Conservation (phyloP, 2,797 vertebrate species). For the Nannoperca obscura region DNA sequence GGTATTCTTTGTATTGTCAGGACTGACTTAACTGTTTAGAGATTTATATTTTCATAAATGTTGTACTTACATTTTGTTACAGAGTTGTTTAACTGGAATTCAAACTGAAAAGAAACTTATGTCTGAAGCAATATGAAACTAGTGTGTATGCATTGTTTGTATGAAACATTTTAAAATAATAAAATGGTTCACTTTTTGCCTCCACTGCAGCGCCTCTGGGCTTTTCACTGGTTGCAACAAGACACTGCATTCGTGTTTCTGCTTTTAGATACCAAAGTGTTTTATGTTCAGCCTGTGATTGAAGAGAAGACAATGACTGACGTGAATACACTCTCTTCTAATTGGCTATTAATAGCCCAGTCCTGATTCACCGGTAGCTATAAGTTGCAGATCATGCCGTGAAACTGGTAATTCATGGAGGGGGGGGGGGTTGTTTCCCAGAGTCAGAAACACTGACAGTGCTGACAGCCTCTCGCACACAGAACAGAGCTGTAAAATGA, state of each 20-base stretch:
- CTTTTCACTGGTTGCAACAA: constrained; percentile 24
- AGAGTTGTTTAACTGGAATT: constrained; percentile 95
- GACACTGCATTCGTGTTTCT: constrained; percentile 3
- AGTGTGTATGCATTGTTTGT: constrained; percentile 99
- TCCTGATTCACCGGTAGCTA: neutral
- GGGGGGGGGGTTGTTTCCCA: neutral
- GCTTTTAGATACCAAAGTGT: constrained; percentile 20
- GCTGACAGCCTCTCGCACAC: constrained; percentile 24
- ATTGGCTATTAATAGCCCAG: constrained; percentile 32
- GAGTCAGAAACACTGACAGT: constrained; percentile 23
- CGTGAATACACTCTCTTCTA: constrained; percentile 22
- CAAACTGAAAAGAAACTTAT: constrained; percentile 86
- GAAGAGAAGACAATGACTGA: constrained; percentile 9
- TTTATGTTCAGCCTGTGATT: constrained; percentile 22
- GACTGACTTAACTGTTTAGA: constrained; percentile 96
- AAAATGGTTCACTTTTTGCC: constrained; percentile 88
- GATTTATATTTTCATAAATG: constrained; percentile 99
- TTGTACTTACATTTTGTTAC: constrained; percentile 99
- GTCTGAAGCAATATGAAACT: constrained; percentile 96
- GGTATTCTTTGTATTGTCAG: constrained; percentile 99
- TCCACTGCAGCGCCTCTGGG: constrained; percentile 50
- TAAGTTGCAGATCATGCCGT: constrained; percentile 23
- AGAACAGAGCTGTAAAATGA: constrained; percentile 58
- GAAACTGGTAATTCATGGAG: constrained; percentile 46
- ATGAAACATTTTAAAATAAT: constrained; percentile 92